Evolutionary conservation across 2,113 vertebrate species (phyloP).

Genomic region (Lichenostomus cassidix): DNA sequence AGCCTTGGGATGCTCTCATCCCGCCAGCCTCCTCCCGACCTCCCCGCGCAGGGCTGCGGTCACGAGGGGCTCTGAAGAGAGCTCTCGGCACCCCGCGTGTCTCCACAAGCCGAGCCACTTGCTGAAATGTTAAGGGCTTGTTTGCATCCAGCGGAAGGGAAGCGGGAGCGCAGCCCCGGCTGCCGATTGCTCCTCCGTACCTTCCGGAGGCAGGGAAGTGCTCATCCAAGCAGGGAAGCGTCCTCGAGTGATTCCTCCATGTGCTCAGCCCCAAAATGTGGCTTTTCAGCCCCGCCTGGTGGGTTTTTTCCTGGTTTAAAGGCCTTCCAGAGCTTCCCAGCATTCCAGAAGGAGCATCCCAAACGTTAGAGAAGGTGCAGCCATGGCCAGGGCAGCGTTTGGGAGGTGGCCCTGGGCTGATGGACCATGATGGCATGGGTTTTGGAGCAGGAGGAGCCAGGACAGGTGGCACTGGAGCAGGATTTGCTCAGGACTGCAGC

Average conservation of each 20-base stretch:
- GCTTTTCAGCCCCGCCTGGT: not conserved
- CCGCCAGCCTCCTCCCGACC: not conserved
- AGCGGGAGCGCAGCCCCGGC: not conserved
- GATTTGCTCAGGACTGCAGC: not conserved
- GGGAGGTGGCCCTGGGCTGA: not conserved
- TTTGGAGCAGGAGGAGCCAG: not conserved
- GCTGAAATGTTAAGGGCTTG: conserved; percentile 52
- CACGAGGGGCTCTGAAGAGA: not conserved
- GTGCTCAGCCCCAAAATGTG: not conserved
- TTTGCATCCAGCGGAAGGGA: conserved; percentile 19
- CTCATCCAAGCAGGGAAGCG: not conserved
- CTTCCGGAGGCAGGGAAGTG: not conserved
- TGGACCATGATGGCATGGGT: fast-evolving
- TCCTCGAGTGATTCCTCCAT: not conserved
- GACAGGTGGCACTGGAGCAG: fast-evolving
- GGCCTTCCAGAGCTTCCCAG: not conserved
- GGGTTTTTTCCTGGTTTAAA: not conserved
- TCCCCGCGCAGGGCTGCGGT: not conserved
- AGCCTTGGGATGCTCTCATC: not conserved
- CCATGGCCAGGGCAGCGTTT: fast-evolving
- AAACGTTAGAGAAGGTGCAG: not conserved
- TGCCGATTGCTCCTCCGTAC: not conserved
- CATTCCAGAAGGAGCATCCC: not conserved
- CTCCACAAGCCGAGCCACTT: not conserved
- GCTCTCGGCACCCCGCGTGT: not conserved